Base-by-base conservation (phyloP, 2,797 vertebrate species). In the Taeniopygia guttata region DNA sequence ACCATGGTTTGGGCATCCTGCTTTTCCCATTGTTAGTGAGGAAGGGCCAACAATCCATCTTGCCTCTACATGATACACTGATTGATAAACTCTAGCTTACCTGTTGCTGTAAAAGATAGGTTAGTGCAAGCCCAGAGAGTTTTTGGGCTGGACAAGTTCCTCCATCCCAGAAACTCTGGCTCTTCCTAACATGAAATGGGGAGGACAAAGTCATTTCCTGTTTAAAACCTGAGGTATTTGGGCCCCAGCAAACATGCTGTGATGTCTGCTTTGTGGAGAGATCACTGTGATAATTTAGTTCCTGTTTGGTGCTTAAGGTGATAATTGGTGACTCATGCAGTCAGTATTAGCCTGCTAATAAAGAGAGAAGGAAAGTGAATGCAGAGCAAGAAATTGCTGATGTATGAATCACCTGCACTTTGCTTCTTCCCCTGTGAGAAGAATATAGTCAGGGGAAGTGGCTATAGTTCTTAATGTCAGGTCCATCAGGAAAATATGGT, bases 401-500 rank as follows among this genome's bases (percentile, higher is more conserved):
- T 60, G 34, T 78, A 16, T 89, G 81, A 93, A 89, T 94, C 85
- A 93, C 74, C 60, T 91, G 67, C 70, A 51, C 60, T 92, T 83
- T 67, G 38, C 49, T 92, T 25, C 87, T 94, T 77, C 43, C 1
- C 2, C 75, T 93, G 51, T 8, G 18, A 70, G 78, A 56, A 70
- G 40, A 83, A 68, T 79, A 45, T 23, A n/a, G 69, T 67, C 30
- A 46, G 58, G 84, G 75, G 75, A 85, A 83, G 64, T 81, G 69
- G 54, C 75, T 80, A 3, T 38, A 67, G 52, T 89, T 91, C 46
- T 16, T 78, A 89, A 81, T 87, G 81, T 92, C 49, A 84, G 51
- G 22, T 85, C 66, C 85, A 59, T 58, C 16, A 27, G 58, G 55
- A 89, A 84, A 93, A 67, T 46, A 51, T 78, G 77, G 48, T 84